Base-by-base conservation (phyloP, 2,797 vertebrate species). In the Dipus sagitta region DNA sequence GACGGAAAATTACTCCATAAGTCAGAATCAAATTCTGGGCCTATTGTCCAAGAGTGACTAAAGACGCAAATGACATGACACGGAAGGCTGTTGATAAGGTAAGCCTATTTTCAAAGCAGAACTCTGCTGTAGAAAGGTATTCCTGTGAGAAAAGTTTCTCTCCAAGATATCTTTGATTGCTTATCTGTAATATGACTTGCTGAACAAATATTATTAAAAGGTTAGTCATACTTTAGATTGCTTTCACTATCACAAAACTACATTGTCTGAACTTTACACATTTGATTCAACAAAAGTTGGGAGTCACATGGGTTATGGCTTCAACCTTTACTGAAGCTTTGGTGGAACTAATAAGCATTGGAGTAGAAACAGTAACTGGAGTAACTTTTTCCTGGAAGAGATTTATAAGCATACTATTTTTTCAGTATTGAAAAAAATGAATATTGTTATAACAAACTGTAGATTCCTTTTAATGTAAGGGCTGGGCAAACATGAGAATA, bases 141-240 rank as follows among this genome's bases (percentile, higher is more conserved):
- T 96, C 78, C 38, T 60, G 85, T 32, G 62, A 82, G 91, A 92
- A 96, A 97, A 91, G 38, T 64, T 92, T 96, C 52, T 70, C 68
- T 92, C 86, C 26, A 95, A 95, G 67, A 97, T 94, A 93, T 81
- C 87, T 97, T 95, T 83, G 92, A 95, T 28, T 96, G 77, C 91
- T 98, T 98, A 98, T 98, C 97, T 96, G 93, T 6, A 87, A 26
- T 97, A 96, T 97, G 97, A 97, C 96, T 98, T 97, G 96, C 88
- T 97, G 96, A 98, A 96, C 92, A 98, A 98, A 98, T 96, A 98
- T 93, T 98, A 97, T 96, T 96, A 97, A 96, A 98, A 98, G 96
- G 91, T 96, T 97, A 95, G 92, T 98, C 96, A 38, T 88, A 96
- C 76, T 95, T 96, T 9, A 97, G 95, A 97, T 97, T 96, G 83